phyloP scores from a whole-genome alignment of 2,797 vertebrate species.

The Peromyscus eremicus region DNA sequence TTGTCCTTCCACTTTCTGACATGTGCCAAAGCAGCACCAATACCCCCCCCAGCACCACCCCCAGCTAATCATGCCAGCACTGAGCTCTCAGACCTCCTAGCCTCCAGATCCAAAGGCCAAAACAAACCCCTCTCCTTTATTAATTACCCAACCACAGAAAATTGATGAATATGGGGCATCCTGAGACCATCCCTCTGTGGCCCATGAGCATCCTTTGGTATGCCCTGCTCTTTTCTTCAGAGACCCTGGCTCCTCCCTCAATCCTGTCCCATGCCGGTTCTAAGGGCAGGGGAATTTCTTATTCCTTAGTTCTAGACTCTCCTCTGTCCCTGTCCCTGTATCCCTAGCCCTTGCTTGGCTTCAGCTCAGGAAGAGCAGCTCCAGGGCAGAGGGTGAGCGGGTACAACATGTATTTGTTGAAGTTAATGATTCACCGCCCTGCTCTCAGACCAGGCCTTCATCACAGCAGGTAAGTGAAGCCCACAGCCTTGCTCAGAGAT shows the following conservation, averaged over 20 bases:
- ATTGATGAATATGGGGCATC: not conserved
- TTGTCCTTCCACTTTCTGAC: not conserved
- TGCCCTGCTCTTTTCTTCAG: not conserved
- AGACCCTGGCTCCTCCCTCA: not conserved
- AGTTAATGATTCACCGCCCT: slow-evolving; percentile 70
- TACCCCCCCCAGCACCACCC: not conserved
- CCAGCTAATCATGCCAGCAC: not conserved
- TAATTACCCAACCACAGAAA: not conserved
- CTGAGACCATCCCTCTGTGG: not conserved
- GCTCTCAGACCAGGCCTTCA: not conserved
- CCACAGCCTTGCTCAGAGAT: not conserved
- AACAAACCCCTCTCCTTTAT: not conserved
- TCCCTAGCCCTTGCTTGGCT: not conserved
- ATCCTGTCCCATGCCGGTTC: not conserved
- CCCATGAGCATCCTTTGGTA: not conserved
- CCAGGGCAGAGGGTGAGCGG: not conserved
- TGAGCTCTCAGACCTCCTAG: not conserved
- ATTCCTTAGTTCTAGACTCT: not conserved
- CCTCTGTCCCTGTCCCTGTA: not conserved
- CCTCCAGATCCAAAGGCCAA: not conserved
- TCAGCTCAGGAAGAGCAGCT: not conserved
- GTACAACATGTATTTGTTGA: slow-evolving; percentile 46
- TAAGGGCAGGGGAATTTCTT: not conserved
- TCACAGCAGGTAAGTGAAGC: not conserved
- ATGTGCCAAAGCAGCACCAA: not conserved